These are phyloP conservation scores for Halyomorpha halys DNA, from an alignment of 1,140 invertebrate genomes.

Conservation along the genomic window DNA sequence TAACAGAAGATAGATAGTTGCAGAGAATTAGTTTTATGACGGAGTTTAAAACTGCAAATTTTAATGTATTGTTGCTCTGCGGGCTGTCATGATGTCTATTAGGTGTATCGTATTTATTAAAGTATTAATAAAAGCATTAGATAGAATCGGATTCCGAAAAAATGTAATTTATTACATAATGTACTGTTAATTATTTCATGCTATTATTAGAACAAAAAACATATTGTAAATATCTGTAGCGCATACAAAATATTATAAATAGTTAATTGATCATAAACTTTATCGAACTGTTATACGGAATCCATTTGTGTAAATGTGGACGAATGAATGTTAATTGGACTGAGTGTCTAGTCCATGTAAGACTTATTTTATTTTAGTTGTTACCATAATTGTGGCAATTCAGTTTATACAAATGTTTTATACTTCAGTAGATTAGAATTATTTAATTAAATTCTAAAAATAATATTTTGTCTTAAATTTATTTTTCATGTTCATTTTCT, in stretches of 20 bases:
- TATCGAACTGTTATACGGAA: slow-evolving; percentile 4
- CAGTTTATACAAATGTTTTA: slow-evolving; percentile 22
- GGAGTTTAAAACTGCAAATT: neutral
- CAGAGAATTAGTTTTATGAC: neutral
- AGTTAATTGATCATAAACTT: neutral
- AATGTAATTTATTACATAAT: neutral
- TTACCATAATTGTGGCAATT: slow-evolving; percentile 21
- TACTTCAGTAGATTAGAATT: slow-evolving; percentile 3
- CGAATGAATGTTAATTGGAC: slow-evolving; percentile 15
- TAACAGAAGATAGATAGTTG: too few relatives aligned
- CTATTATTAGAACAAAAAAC: too few relatives aligned
- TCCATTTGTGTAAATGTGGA: slow-evolving; percentile 12
- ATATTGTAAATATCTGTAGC: too few relatives aligned
- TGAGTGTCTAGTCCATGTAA: slow-evolving; percentile 24
- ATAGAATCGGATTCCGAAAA: neutral
- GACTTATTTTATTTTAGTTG: slow-evolving; percentile 25
- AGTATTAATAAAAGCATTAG: slow-evolving; percentile 6
- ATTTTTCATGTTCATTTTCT: neutral
- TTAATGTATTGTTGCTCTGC: slow-evolving; percentile 4
- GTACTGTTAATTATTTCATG: too few relatives aligned
- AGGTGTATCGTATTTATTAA: slow-evolving; percentile 11
- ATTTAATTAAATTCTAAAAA: slow-evolving; percentile 8
- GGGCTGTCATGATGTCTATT: slow-evolving; percentile 6
- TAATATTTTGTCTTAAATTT: slow-evolving; percentile 2
- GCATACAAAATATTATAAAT: too few relatives aligned